Percentiles rank a stretch among this genome's conserved stretches.
These are phyloP conservation scores for Hiodon tergisus DNA, from an alignment of 2,113 vertebrate genomes.

Conservation along the genomic window DNA sequence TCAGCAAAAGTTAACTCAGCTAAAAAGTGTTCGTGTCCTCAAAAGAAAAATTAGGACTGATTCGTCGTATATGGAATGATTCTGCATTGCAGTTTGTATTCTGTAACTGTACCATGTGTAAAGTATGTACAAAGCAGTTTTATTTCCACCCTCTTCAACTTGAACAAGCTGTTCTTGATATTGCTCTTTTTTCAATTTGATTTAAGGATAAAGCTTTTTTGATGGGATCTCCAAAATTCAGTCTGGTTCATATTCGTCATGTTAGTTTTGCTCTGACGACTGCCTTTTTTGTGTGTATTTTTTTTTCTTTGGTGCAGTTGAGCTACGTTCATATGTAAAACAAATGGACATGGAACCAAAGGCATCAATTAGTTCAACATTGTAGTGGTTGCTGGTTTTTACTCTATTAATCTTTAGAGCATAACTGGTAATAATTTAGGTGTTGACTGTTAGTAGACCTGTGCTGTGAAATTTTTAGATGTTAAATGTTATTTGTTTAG, in stretches of 20 bases:
- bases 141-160: conserved; percentile 24
- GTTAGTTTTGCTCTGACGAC: neutral
- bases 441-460: no score
- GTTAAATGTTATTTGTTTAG: no score
- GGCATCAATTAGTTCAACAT: no score
- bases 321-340: neutral
- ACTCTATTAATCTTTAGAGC: no score
- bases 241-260: neutral
- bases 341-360: neutral
- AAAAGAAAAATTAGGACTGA: neutral
- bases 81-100: conserved; percentile 20
- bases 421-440: no score
- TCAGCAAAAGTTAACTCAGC: neutral
- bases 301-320: neutral
- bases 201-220: conserved; percentile 17
- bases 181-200: conserved; percentile 12
- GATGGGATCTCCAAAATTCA: neutral
- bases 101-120: neutral
- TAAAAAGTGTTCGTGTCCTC: neutral
- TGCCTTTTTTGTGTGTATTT: neutral
- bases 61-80: neutral
- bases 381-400: no score
- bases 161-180: neutral
- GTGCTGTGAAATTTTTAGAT: no score
- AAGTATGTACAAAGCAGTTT: neutral